Evolutionary conservation across 2,888 invertebrate genomes (phyloP).

Genomic region (Agonopterix alstromeriana): DNA sequence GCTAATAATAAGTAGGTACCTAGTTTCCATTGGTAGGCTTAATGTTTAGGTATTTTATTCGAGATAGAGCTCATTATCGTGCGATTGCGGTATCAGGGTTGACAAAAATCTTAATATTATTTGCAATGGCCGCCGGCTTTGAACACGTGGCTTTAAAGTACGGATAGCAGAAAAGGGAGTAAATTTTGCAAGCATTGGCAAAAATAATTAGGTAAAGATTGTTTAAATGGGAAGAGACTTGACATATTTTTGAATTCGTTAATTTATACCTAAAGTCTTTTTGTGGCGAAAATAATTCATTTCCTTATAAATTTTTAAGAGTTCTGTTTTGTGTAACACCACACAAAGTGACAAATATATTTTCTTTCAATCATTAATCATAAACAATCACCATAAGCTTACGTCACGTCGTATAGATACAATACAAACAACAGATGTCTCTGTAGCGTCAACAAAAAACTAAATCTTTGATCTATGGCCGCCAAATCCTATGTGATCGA

Average conservation of each 20-base stretch:
- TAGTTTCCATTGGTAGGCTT: not conserved
- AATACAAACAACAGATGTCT: slow-evolving; percentile 1
- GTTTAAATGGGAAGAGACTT: too few relatives aligned
- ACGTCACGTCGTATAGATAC: not conserved
- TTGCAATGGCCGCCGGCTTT: slow-evolving; percentile 6
- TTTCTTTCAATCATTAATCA: not conserved
- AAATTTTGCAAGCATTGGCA: too few relatives aligned
- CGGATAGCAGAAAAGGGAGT: slow-evolving; percentile 10
- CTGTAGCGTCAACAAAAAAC: slow-evolving; percentile 50
- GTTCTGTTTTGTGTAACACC: too few relatives aligned
- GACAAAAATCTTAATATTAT: slow-evolving; percentile 33
- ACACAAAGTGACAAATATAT: not conserved
- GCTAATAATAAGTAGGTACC: not conserved
- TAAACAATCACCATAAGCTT: not conserved
- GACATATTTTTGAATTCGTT: too few relatives aligned
- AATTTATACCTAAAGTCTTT: too few relatives aligned
- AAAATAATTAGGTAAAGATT: too few relatives aligned
- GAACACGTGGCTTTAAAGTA: slow-evolving; percentile 19
- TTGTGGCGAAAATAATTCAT: too few relatives aligned
- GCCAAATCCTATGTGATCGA: slow-evolving; percentile 54
- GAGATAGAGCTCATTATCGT: slow-evolving; percentile 11
- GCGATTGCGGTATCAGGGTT: slow-evolving; percentile 12
- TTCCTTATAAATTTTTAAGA: too few relatives aligned
- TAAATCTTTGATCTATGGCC: slow-evolving; percentile 41
- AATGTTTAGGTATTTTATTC: not conserved